Evolutionary conservation across 2,113 vertebrate genomes (phyloP).

Genomic region (Condylura cristata): DNA sequence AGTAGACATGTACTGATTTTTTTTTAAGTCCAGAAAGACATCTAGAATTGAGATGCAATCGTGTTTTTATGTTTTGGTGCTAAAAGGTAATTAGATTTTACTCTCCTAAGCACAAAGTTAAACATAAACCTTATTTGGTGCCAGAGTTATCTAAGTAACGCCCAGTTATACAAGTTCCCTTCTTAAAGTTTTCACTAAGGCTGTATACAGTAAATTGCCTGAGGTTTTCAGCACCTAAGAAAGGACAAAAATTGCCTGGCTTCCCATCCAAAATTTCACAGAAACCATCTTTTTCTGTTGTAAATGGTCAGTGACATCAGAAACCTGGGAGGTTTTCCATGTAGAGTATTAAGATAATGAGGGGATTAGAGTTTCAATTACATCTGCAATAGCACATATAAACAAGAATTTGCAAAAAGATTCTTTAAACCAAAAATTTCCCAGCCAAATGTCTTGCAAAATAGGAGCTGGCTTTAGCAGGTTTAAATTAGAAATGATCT

Average conservation of each 20-base stretch:
- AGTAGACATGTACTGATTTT: background rate
- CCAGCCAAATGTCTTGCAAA: background rate
- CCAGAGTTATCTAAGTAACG: constrained; percentile 11
- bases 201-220: background rate
- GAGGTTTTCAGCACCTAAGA: background rate
- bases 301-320: background rate
- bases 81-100: background rate
- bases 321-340: background rate
- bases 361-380: background rate
- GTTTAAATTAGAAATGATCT: background rate
- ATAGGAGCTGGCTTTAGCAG: background rate
- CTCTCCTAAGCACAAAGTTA: background rate
- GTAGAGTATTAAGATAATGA: constrained; percentile 17
- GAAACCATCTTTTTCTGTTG: constrained; percentile 28
- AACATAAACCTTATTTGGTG: background rate
- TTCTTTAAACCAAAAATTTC: background rate
- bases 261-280: background rate
- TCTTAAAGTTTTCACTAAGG: background rate
- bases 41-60: background rate
- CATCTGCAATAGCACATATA: constrained; percentile 31
- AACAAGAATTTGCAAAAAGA: constrained; percentile 10
- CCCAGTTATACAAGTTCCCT: background rate
- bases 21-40: background rate
- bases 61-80: background rate
- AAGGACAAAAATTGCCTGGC: background rate